Evolutionary conservation across 2,888 invertebrate genomes (phyloP).

Genomic region (Nomada fabriciana): DNA sequence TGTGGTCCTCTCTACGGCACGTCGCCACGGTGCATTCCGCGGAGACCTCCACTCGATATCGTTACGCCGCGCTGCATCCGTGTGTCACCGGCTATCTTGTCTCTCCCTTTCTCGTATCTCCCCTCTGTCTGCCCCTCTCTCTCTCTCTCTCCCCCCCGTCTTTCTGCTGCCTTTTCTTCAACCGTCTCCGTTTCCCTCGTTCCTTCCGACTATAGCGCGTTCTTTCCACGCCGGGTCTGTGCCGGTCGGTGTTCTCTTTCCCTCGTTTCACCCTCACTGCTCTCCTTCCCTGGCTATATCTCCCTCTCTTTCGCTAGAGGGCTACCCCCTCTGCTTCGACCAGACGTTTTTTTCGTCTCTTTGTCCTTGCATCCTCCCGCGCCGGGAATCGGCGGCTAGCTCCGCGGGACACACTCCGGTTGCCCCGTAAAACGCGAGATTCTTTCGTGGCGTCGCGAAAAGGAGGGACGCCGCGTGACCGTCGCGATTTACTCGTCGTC

Average conservation of each 20-base stretch:
- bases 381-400: constrained; percentile 72
- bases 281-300: constrained; percentile 21
- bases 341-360: constrained; percentile 70
- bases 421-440: constrained; percentile 69
- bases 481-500: not conserved
- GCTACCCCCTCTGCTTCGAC: constrained; percentile 58
- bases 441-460: constrained; percentile 69
- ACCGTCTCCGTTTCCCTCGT: constrained; percentile 38
- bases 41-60: constrained; percentile 72
- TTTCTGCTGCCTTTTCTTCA: constrained; percentile 13
- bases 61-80: constrained; percentile 72
- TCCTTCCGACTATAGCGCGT: constrained; percentile 35
- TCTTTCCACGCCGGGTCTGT: constrained; percentile 24
- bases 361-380: constrained; percentile 76
- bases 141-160: constrained; percentile 27
- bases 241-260: constrained; percentile 46
- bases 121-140: constrained; percentile 27
- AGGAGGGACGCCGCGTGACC: constrained; percentile 57
- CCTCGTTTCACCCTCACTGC: constrained; percentile 3
- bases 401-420: constrained; percentile 69
- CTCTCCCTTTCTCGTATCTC: constrained; percentile 48
- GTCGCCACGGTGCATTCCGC: constrained; percentile 69
- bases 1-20: constrained; percentile 37
- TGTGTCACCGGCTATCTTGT: constrained; percentile 66
- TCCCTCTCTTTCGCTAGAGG: constrained; percentile 22